phyloP scores from a whole-genome alignment of 2,888 invertebrate genomes.

The Serrognathus titanus region DNA sequence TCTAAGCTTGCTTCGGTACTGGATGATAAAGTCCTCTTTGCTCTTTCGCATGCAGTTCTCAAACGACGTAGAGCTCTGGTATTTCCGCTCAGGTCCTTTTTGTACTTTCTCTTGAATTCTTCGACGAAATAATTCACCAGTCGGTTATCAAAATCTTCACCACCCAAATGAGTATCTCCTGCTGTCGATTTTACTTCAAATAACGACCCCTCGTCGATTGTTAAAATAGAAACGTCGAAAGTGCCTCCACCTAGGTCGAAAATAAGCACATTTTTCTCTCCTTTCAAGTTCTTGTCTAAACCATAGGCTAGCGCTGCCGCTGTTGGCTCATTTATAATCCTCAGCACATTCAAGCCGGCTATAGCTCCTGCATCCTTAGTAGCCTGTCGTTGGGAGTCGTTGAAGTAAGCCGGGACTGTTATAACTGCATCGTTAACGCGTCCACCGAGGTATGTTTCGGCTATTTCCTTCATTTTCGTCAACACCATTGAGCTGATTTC shows the following conservation, averaged over 20 bases:
- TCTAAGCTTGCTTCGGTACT: constrained; percentile 78
- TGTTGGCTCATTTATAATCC: constrained; percentile 90
- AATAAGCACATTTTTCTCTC: constrained; percentile 71
- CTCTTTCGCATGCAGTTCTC: constrained; percentile 80
- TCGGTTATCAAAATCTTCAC: constrained; percentile 77
- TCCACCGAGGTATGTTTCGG: constrained; percentile 72
- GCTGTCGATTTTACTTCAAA: constrained; percentile 80
- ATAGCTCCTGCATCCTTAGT: constrained; percentile 88
- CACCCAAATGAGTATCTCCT: constrained; percentile 77
- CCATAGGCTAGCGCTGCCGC: constrained; percentile 86
- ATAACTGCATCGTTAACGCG: constrained; percentile 73
- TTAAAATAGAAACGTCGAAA: constrained; percentile 88
- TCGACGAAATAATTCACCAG: constrained; percentile 74
- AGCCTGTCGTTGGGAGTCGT: constrained; percentile 77
- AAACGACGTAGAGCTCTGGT: constrained; percentile 77
- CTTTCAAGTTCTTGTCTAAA: constrained; percentile 68
- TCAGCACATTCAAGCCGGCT: constrained; percentile 80
- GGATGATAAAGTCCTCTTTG: constrained; percentile 73
- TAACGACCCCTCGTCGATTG: constrained; percentile 81
- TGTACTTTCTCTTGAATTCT: constrained; percentile 74
- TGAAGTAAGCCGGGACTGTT: constrained; percentile 82
- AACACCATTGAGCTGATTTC: constrained; percentile 84
- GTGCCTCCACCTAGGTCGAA: constrained; percentile 84
- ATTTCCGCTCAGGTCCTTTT: constrained; percentile 66
- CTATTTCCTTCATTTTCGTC: constrained; percentile 78